Evolutionary conservation across 2,113 vertebrate genomes (phyloP).

Genomic region (Suricata suricatta): DNA sequence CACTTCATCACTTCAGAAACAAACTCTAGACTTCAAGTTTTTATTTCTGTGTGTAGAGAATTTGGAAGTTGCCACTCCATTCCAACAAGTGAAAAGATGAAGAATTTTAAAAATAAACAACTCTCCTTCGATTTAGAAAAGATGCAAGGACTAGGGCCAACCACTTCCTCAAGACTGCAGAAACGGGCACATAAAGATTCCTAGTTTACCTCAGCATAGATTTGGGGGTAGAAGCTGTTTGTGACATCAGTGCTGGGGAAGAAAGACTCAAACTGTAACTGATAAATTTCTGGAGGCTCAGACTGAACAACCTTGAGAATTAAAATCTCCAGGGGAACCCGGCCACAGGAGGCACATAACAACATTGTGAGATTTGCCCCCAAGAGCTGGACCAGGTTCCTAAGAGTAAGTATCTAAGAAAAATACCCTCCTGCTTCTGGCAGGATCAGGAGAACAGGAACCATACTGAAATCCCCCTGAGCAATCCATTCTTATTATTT

Average conservation of each 20-base stretch:
- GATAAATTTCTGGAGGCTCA: neutral
- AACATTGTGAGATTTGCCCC: neutral
- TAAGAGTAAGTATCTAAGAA: neutral
- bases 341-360: rapidly evolving
- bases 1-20: neutral
- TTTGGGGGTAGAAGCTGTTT: neutral
- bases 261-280: neutral
- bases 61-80: neutral
- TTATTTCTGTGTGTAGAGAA: neutral
- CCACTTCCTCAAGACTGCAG: neutral
- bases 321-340: neutral
- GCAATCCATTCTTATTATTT: neutral
- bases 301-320: neutral
- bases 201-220: neutral
- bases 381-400: neutral
- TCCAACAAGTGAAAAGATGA: neutral
- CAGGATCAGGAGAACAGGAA: neutral
- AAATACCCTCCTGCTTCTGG: neutral
- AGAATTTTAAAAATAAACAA: neutral
- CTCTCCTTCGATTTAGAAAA: neutral
- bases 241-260: neutral
- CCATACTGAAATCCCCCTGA: neutral
- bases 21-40: neutral
- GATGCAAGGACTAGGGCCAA: neutral
- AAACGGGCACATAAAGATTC: neutral